Conservation (phyloP, 2,113 vertebrate species). For the Eurystomus gularis region DNA sequence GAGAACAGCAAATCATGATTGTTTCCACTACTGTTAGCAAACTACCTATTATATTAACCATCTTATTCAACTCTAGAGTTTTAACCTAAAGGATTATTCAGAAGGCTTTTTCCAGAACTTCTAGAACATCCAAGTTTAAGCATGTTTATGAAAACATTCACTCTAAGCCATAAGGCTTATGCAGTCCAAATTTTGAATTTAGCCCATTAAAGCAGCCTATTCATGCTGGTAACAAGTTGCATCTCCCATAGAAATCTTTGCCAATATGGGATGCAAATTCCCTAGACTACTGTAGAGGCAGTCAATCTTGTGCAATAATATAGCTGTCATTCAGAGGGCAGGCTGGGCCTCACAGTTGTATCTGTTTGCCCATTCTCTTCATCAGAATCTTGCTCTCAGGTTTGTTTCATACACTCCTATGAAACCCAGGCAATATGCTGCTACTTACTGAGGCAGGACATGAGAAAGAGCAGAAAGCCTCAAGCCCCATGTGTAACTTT, state of each 20-base stretch:
- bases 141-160: not conserved
- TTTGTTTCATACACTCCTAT: not conserved
- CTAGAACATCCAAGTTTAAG: not conserved
- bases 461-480: not conserved
- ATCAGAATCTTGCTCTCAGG: not conserved
- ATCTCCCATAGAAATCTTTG: not conserved
- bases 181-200: not conserved
- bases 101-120: not conserved
- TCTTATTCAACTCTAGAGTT: not conserved
- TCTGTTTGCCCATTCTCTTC: not conserved
- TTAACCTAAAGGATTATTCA: not conserved
- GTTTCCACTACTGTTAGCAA: not conserved
- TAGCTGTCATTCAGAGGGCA: not conserved
- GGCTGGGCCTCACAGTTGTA: not conserved
- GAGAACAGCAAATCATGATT: not conserved
- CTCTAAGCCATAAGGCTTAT: not conserved
- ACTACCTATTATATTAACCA: not conserved
- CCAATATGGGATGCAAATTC: not conserved
- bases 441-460: not conserved
- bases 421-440: not conserved
- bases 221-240: not conserved
- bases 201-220: not conserved
- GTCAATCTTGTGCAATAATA: not conserved
- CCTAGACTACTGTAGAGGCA: not conserved
- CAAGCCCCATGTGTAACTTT: not conserved